Conservation (phyloP, 2,797 vertebrate species). For the Caiman crocodilus region DNA sequence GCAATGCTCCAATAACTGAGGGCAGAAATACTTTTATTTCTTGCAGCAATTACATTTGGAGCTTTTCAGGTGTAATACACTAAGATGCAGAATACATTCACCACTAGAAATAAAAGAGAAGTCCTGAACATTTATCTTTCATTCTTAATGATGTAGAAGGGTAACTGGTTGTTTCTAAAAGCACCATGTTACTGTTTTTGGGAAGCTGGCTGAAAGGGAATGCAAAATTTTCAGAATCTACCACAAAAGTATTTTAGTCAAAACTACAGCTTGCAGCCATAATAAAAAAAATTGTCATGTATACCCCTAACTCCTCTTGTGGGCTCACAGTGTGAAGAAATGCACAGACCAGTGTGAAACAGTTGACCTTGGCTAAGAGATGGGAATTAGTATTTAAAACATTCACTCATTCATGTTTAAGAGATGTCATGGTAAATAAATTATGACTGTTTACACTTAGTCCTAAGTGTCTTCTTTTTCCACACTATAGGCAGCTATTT, state of each 20-base stretch:
- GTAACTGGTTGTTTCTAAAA: constrained; percentile 10
- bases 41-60: constrained; percentile 42
- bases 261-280: neutral
- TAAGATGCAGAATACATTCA: neutral
- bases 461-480: constrained; percentile 82
- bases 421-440: constrained; percentile 87
- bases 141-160: constrained; percentile 24
- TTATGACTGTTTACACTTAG: constrained; percentile 85
- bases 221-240: neutral
- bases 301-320: neutral
- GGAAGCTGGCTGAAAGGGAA: neutral
- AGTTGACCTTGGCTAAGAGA: constrained; percentile 82
- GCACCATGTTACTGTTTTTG: neutral
- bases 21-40: constrained; percentile 75
- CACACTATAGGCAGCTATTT: constrained; percentile 81
- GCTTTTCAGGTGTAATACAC: neutral
- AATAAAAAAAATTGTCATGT: neutral
- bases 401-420: constrained; percentile 84
- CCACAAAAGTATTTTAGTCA: neutral
- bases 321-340: constrained; percentile 55
- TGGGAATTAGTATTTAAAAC: constrained; percentile 83
- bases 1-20: constrained; percentile 71
- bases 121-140: neutral
- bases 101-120: neutral
- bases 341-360: constrained; percentile 67